Percentiles rank a stretch among this genome's conserved stretches.
Evolutionary conservation across 2,113 vertebrate genomes (phyloP).

Genomic region (Channa argus): DNA sequence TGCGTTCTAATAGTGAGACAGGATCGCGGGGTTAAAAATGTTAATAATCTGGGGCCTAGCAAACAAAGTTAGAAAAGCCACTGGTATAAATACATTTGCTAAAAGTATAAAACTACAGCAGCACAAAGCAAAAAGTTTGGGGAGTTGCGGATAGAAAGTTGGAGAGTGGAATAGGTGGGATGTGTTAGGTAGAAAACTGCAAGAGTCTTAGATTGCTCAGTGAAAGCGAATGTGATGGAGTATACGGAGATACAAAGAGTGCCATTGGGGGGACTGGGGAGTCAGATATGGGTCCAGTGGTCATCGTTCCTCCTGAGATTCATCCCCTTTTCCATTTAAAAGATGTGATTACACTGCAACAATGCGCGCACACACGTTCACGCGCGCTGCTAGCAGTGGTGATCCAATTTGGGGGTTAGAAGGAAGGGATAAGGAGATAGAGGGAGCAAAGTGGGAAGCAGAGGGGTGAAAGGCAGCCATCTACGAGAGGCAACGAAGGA

Average conservation of each 20-base stretch:
- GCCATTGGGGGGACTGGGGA: slow-evolving; percentile 18
- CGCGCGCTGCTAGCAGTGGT: slow-evolving; percentile 43
- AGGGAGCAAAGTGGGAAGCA: slow-evolving; percentile 44
- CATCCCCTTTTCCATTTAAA: slow-evolving; percentile 74
- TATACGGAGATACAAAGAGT: slow-evolving; percentile 42
- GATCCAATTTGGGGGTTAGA: slow-evolving; percentile 74
- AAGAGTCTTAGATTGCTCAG: slow-evolving; percentile 26
- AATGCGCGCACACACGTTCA: slow-evolving; percentile 42
- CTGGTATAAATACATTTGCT: neutral
- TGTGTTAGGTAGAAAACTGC: slow-evolving; percentile 30
- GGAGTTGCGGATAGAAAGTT: slow-evolving; percentile 21
- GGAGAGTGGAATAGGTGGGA: neutral
- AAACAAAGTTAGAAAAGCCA: too few relatives aligned
- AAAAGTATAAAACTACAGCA: neutral
- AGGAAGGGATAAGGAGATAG: slow-evolving; percentile 67
- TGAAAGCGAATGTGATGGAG: slow-evolving; percentile 56
- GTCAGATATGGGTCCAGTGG: slow-evolving; percentile 62
- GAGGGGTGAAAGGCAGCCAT: slow-evolving; percentile 45
- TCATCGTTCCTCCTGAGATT: slow-evolving; percentile 70
- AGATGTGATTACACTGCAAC: slow-evolving; percentile 74
- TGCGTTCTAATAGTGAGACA: too few relatives aligned
- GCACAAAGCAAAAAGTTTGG: slow-evolving; percentile 16
- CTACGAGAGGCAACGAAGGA: slow-evolving; percentile 38
- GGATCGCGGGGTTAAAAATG: too few relatives aligned
- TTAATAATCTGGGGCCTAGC: too few relatives aligned